Conservation (phyloP, 1,140 invertebrate genomes). For the Pararge aegeria region DNA sequence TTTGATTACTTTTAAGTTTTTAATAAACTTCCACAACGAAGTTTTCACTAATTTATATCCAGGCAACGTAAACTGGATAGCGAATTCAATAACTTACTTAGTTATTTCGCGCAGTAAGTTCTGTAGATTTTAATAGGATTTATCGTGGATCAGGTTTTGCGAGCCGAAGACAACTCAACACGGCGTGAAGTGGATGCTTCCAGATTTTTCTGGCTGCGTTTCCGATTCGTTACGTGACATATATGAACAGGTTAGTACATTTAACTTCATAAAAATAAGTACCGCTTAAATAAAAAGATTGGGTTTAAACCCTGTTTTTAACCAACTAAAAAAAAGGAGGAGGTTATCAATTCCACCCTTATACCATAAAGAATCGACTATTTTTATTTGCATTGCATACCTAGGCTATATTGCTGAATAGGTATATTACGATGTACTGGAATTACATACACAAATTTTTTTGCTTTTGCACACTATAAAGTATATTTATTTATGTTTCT, state of each 20-base stretch:
- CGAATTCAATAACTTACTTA: slow-evolving; percentile 8
- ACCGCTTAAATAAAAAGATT: too few relatives aligned
- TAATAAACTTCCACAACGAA: background rate
- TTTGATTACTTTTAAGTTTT: background rate
- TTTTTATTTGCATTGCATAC: too few relatives aligned
- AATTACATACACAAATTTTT: too few relatives aligned
- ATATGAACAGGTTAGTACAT: slow-evolving; percentile 82
- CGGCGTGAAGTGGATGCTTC: slow-evolving; percentile 85
- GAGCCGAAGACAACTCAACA: slow-evolving; percentile 71
- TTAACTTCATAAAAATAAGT: background rate
- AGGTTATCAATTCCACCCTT: too few relatives aligned
- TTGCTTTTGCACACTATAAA: too few relatives aligned
- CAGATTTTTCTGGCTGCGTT: slow-evolving; percentile 87
- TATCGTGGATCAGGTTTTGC: slow-evolving; percentile 55
- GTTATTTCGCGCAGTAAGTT: slow-evolving; percentile 30
- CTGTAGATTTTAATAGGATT: background rate
- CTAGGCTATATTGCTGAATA: too few relatives aligned
- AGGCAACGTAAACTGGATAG: slow-evolving; percentile 9
- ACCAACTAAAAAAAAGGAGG: too few relatives aligned
- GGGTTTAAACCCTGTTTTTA: too few relatives aligned
- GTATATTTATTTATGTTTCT: too few relatives aligned
- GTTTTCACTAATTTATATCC: slow-evolving; percentile 5
- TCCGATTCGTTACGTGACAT: slow-evolving; percentile 83
- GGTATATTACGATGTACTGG: too few relatives aligned
- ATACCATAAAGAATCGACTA: too few relatives aligned